Conservation (phyloP, 2,797 vertebrate species). For the Balearica regulorum region DNA sequence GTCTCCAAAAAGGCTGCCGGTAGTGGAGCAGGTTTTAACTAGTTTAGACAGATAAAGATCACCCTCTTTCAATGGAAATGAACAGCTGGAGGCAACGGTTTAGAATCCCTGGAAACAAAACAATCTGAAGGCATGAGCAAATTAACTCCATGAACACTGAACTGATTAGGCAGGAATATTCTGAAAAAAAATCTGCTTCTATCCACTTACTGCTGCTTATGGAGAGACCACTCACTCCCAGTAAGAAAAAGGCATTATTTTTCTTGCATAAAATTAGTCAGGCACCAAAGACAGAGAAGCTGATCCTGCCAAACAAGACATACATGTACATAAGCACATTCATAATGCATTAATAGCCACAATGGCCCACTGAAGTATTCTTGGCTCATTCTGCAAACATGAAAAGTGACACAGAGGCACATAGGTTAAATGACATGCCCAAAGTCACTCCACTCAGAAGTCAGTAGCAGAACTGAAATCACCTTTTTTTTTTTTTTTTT, state of each 20-base stretch:
- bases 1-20: constrained; percentile 51
- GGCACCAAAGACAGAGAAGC: background rate
- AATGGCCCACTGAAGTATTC: background rate
- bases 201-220: background rate
- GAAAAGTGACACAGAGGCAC: background rate
- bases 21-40: constrained; percentile 67
- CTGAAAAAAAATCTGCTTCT: background rate
- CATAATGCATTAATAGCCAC: background rate
- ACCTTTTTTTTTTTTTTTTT: background rate
- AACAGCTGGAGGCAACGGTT: constrained; percentile 71
- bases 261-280: background rate
- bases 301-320: background rate
- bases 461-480: background rate
- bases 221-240: background rate
- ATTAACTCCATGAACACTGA: constrained; percentile 62
- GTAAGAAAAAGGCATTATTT: background rate
- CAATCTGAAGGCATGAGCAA: constrained; percentile 51
- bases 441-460: background rate
- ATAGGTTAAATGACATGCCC: background rate
- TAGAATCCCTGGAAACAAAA: constrained; percentile 64
- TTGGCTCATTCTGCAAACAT: background rate
- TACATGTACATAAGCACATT: background rate
- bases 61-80: constrained; percentile 72
- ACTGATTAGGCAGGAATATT: background rate
- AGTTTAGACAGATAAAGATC: constrained; percentile 73